Conservation (phyloP, 2,113 vertebrate genomes). For the Chionodraco myersi region DNA sequence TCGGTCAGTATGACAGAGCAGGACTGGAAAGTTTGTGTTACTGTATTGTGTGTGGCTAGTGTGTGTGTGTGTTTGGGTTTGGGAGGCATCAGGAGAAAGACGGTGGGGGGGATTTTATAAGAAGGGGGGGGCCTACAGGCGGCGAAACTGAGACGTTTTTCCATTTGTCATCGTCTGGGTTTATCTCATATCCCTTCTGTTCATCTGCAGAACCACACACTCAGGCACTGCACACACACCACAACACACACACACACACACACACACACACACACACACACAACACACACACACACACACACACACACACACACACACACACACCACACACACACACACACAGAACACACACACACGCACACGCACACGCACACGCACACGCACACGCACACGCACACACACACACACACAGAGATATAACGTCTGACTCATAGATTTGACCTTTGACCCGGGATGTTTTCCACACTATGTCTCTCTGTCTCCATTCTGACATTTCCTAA, state of each 20-base stretch:
- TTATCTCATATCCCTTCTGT: neutral
- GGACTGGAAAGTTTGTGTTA: constrained; percentile 61
- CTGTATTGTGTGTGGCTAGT: neutral
- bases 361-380: constrained; percentile 8
- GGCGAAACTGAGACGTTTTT: constrained; percentile 8
- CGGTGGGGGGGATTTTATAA: constrained; percentile 6
- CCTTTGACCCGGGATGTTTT: constrained; percentile 20
- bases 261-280: constrained; percentile 15
- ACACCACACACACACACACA: constrained; percentile 8
- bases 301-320: constrained; percentile 11
- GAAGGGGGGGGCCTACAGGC: neutral
- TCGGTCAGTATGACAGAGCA: constrained; percentile 46
- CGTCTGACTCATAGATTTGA: constrained; percentile 24
- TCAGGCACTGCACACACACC: too few relatives aligned
- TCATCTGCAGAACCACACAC: neutral
- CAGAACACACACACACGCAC: constrained; percentile 8
- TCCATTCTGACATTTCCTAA: constrained; percentile 12
- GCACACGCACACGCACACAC: constrained; percentile 5
- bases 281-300: constrained; percentile 2
- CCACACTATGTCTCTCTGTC: neutral
- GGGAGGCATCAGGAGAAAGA: constrained; percentile 22
- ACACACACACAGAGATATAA: constrained; percentile 14
- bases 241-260: constrained; percentile 2
- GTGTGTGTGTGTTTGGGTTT: constrained; percentile 16
- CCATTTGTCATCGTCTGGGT: constrained; percentile 24